Conservation (phyloP, 2,113 vertebrate species). For the Petaurus breviceps region DNA sequence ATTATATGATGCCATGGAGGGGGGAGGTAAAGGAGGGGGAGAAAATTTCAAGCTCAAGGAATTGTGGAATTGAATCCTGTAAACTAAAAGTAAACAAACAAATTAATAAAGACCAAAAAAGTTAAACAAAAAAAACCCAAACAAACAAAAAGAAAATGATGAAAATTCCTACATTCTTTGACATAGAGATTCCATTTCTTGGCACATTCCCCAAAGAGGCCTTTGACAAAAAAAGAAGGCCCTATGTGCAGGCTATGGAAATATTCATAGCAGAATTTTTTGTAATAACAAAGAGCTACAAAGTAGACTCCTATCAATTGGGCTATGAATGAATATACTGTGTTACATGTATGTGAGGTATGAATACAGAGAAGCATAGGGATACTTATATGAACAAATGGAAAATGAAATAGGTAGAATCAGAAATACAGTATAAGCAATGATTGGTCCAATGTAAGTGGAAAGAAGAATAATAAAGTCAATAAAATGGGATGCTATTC, state of each 20-base stretch:
- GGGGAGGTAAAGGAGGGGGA: too few species aligned
- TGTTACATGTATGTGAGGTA: not conserved
- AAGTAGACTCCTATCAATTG: not conserved
- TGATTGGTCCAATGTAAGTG: not conserved
- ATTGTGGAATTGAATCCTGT: too few species aligned
- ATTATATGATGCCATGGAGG: too few species aligned
- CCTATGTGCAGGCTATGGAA: not conserved
- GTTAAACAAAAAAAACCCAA: too few species aligned
- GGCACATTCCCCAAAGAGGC: not conserved
- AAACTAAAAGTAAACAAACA: too few species aligned
- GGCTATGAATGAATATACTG: not conserved
- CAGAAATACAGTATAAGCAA: not conserved
- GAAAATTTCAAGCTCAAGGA: too few species aligned
- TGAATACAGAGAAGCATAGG: not conserved
- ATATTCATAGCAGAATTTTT: not conserved
- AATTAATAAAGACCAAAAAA: too few species aligned
- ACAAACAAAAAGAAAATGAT: not conserved
- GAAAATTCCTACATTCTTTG: not conserved
- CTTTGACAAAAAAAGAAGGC: not conserved
- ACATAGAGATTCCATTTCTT: not conserved
- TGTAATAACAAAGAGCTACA: not conserved
- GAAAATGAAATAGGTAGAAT: not conserved
- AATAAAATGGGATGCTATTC: not conserved
- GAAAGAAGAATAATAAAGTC: not conserved
- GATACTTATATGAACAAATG: not conserved